phyloP scores from a whole-genome alignment of 2,113 vertebrate species.

The Pterocles gutturalis region DNA sequence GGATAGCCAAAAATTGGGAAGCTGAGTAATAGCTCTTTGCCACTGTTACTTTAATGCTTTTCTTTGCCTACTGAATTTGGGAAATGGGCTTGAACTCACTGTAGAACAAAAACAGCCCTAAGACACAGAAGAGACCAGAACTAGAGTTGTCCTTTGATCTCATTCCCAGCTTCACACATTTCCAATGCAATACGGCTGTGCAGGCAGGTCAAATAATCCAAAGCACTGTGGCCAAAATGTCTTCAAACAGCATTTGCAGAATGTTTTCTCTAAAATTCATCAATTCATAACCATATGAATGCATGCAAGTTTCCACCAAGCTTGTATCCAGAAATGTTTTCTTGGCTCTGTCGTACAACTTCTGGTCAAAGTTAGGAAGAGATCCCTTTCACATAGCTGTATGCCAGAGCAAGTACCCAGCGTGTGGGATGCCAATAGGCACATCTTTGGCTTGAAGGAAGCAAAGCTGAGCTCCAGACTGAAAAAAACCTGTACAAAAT shows the following conservation, averaged over 20 bases:
- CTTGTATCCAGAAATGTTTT: background rate
- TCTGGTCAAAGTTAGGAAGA: background rate
- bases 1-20: background rate
- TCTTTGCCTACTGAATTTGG: background rate
- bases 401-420: background rate
- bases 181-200: background rate
- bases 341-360: background rate
- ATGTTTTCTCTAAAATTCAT: background rate
- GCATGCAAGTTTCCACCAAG: rapidly evolving
- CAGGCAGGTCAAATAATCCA: background rate
- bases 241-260: background rate
- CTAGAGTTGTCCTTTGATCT: background rate
- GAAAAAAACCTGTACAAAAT: background rate
- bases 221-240: background rate
- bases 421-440: background rate
- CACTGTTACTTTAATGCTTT: background rate
- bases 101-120: background rate
- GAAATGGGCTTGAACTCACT: background rate
- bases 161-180: background rate
- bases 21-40: background rate
- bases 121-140: background rate
- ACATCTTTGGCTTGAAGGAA: background rate
- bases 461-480: background rate
- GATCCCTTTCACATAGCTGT: background rate
- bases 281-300: background rate